Base-by-base conservation (phyloP, 30 jellyfish, hydroid and myxozoan species). In the Pseudorhiza aurosa region DNA sequence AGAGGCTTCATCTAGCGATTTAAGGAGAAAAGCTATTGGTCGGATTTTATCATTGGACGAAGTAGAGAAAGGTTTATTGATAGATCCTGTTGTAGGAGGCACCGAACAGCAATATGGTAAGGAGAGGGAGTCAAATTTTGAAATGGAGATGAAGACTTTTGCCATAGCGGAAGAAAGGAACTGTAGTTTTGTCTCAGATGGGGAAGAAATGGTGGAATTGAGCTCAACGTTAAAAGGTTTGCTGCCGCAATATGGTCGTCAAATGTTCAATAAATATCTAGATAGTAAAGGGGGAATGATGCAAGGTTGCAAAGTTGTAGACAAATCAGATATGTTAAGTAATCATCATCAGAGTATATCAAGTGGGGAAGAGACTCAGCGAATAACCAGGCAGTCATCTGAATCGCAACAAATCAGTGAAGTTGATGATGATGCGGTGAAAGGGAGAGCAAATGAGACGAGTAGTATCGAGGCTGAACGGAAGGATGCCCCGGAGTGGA, bases 331-430 rank as follows among this genome's bases (percentile, higher is more conserved):
- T 39, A 39, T 39, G 7, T 12, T 39, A 5, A 39, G 7, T 12
- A 39, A 12, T 12, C 9, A 39, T 5, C 12, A 12, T 12, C 50
- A 39, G 12, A 39, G 12, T 39, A 39, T 39, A 12, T 39, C 26
- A 21, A 60, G 62, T 27, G 85, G 73, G 12, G 73, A 72, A 31
- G 85, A 72, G 65, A 72, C 73, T 11, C 85, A 73, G 1, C 11
- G 49, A 59, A 51, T 72, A 5, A 15, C 25, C 4, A 72, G 65
- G 35, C 68, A 72, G 47, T 14, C 26, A 14, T 17, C 2, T 47
- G 62, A 47, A 47, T 4, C 62, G n/a, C 9, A 47, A 47, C 62
- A 15, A 47, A 26, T 3, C 25, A 47, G 2, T 17, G 62, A 47
- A 17, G 2, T 26, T 21, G 22, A 7, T 5, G 12, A 39, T 39